Base-by-base conservation (phyloP, 2,888 invertebrate species). In the Oscheius sp. region DNA sequence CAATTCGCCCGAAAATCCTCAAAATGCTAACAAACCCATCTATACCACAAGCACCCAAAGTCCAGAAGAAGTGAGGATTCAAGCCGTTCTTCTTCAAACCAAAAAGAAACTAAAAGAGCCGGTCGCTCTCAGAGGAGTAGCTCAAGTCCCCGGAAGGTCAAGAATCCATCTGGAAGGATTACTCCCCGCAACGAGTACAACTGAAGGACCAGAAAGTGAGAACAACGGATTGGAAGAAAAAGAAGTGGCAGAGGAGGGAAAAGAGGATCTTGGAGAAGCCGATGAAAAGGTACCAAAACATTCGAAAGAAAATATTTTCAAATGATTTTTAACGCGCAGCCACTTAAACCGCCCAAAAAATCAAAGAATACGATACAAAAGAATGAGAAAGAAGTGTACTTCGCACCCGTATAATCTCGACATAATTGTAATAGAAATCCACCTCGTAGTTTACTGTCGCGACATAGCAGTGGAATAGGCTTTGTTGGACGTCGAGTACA, bases 231-330 rank as follows among this genome's bases (percentile, higher is more conserved):
- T n/a, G n/a, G 42, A 58, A 33, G 50, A 61, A 3, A 55, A 27
- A 20, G 53, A 58, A 17, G 63, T 58, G 45, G 50, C 46, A 6
- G 61, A 17, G n/a, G 70, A 20, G 17, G 34, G 17, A 17, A 58
- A 34, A 4, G 61, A 61, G 27, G 61, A 61, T 27, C 29, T 45
- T 1, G 57, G 57, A 37, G 42, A 61, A 5, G 10, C 61, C 1
- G 61, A 61, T 8, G 61, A 61, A 39, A 61, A 42, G 45, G 61
- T 12, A 17, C n/a, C n/a, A n/a, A n/a, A n/a, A n/a, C n/a, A n/a
- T n/a, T n/a, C n/a, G n/a, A n/a, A n/a, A n/a, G n/a, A n/a, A n/a
- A n/a, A n/a, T n/a, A n/a, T n/a, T n/a, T n/a, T n/a, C n/a, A n/a
- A n/a, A n/a, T n/a, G n/a, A n/a, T n/a, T n/a, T n/a, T 29, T 37